Conservation (phyloP, 2,888 invertebrate genomes). For the Tholera decimalis region DNA sequence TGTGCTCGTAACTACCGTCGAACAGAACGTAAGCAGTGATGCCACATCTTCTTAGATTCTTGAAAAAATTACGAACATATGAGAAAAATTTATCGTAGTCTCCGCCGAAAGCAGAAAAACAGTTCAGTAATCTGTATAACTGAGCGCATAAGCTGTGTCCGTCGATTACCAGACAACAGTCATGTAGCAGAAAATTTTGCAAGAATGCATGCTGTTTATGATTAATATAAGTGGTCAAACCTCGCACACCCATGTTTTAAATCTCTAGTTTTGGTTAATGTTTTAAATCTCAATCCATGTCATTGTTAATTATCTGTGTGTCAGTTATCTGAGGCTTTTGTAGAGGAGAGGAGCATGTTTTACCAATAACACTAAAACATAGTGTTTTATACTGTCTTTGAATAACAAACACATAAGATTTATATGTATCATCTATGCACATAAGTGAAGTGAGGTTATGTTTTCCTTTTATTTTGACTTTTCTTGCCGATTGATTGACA, state of each 20-base stretch:
- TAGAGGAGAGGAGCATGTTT: too few species aligned
- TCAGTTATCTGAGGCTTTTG: too few species aligned
- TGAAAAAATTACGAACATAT: constrained; percentile 93
- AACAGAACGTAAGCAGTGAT: constrained; percentile 94
- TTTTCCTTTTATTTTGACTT: constrained; percentile 8
- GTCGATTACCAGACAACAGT: constrained; percentile 94
- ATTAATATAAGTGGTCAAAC: constrained; percentile 95
- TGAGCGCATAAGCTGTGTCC: constrained; percentile 95
- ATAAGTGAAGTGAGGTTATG: constrained; percentile 31
- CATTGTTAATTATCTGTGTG: constrained; percentile 1
- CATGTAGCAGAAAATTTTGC: constrained; percentile 92
- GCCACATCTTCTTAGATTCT: constrained; percentile 93
- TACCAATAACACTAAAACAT: too few species aligned
- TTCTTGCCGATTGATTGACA: not conserved
- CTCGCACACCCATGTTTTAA: constrained; percentile 95
- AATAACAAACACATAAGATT: too few species aligned
- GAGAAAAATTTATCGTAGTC: constrained; percentile 96
- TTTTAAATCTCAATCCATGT: constrained; percentile 2
- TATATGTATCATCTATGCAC: too few species aligned
- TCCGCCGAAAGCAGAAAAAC: constrained; percentile 95
- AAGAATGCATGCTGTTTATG: constrained; percentile 93
- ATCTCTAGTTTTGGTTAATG: too few species aligned
- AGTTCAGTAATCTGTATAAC: constrained; percentile 92
- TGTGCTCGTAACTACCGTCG: constrained; percentile 95
- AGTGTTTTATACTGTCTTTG: too few species aligned